phyloP scores from a whole-genome alignment of 2,113 vertebrate genomes.

The Crotophaga sulcirostris region DNA sequence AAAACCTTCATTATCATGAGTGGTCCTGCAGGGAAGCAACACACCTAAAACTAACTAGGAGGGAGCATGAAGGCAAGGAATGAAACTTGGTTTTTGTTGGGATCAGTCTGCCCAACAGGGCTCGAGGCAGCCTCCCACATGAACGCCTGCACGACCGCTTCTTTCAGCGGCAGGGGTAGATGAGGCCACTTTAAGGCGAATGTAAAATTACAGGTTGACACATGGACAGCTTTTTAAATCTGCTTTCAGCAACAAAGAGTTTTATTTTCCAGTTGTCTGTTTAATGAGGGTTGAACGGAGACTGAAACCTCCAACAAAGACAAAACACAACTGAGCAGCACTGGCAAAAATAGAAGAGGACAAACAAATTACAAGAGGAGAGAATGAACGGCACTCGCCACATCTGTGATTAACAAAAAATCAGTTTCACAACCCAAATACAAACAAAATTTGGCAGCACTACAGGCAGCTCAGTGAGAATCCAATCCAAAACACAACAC shows the following conservation, averaged over 20 bases:
- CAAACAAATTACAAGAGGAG: not conserved
- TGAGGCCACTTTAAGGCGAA: not conserved
- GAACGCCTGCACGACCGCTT: accelerated
- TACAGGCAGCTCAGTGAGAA: conserved; percentile 38
- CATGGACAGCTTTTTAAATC: not conserved
- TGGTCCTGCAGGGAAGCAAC: not conserved
- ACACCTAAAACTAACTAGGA: not conserved
- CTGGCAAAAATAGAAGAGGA: not conserved
- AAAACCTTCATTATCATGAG: accelerated
- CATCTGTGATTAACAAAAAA: not conserved
- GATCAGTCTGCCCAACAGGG: not conserved
- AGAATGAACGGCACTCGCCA: not conserved
- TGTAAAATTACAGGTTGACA: not conserved
- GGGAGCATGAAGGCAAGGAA: not conserved
- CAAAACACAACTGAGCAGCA: not conserved
- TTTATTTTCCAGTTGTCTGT: not conserved
- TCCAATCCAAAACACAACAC: not conserved
- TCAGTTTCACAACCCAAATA: not conserved
- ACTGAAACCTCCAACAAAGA: not conserved
- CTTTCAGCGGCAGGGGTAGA: not conserved
- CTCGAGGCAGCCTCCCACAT: not conserved
- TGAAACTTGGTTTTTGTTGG: not conserved
- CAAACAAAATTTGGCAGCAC: not conserved
- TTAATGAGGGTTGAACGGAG: not conserved
- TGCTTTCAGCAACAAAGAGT: not conserved